phyloP scores from a whole-genome alignment of 2,888 invertebrate species.

The Meteorus cinctellus region DNA sequence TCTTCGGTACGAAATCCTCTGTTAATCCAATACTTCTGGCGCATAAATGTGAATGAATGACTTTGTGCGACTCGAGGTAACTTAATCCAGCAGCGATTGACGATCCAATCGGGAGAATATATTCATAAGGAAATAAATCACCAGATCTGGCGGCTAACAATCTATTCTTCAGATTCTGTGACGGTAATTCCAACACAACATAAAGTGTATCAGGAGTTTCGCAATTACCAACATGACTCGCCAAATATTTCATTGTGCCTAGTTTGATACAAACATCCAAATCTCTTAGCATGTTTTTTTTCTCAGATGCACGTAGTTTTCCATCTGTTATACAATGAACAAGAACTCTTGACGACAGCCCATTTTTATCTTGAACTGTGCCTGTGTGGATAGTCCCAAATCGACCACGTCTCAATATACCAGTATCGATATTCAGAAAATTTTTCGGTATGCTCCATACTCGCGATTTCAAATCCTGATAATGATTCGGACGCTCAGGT shows the following conservation, averaged over 20 bases:
- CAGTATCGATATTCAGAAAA: slow-evolving; percentile 82
- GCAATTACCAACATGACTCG: slow-evolving; percentile 85
- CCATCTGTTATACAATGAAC: slow-evolving; percentile 81
- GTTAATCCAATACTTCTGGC: slow-evolving; percentile 82
- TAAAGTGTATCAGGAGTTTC: slow-evolving; percentile 85
- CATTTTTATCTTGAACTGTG: slow-evolving; percentile 78
- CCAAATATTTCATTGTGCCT: slow-evolving; percentile 82
- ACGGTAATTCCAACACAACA: slow-evolving; percentile 82
- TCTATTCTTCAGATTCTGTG: slow-evolving; percentile 81
- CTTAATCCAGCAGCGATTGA: slow-evolving; percentile 74
- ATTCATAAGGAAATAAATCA: slow-evolving; percentile 63
- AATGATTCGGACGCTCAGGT: slow-evolving; percentile 80
- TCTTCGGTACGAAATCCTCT: slow-evolving; percentile 80
- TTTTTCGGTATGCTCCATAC: slow-evolving; percentile 84
- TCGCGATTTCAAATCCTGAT: slow-evolving; percentile 83
- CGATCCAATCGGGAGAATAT: slow-evolving; percentile 71
- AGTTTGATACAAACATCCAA: slow-evolving; percentile 82
- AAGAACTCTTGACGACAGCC: slow-evolving; percentile 75
- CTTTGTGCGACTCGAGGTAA: slow-evolving; percentile 74
- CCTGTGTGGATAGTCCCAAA: slow-evolving; percentile 87
- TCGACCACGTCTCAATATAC: slow-evolving; percentile 82
- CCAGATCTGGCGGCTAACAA: slow-evolving; percentile 72
- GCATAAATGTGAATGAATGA: slow-evolving; percentile 84
- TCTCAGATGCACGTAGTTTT: slow-evolving; percentile 75
- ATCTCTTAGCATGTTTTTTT: slow-evolving; percentile 79